A percentile compares a stretch with the other conserved stretches of the same genome.
Evolutionary conservation across 2,113 vertebrate genomes (phyloP).

Genomic region (Urocynchramus pylzowi): DNA sequence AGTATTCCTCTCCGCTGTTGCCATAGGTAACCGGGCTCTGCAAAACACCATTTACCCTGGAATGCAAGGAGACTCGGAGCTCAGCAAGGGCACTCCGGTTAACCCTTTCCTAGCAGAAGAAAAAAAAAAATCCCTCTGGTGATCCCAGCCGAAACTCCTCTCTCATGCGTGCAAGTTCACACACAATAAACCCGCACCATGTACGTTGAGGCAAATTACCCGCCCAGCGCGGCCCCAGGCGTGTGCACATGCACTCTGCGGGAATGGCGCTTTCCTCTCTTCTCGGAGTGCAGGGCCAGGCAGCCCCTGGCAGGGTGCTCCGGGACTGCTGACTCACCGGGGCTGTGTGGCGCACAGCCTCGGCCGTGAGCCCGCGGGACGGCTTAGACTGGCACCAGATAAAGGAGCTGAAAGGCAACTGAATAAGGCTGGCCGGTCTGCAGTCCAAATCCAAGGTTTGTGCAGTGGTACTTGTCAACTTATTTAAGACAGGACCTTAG

Average conservation of each 20-base stretch:
- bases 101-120: conserved; percentile 66
- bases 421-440: background rate
- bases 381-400: background rate
- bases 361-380: background rate
- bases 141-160: background rate
- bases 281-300: fast-evolving
- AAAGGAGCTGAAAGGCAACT: background rate
- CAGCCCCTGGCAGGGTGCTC: fast-evolving
- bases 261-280: too few relatives aligned
- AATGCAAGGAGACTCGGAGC: conserved; percentile 74
- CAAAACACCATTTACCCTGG: conserved; percentile 82
- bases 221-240: background rate
- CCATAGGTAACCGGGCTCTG: conserved; percentile 78
- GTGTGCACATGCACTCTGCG: fast-evolving
- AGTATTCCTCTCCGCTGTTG: conserved; percentile 76
- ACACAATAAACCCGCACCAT: background rate
- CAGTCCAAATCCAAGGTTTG: background rate
- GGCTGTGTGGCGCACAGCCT: background rate
- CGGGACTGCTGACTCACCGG: background rate
- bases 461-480: background rate
- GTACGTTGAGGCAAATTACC: background rate
- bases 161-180: background rate
- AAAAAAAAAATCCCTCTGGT: background rate
- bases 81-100: conserved; percentile 71
- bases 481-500: background rate